A percentile compares a stretch with the other conserved stretches of the same genome.
These are phyloP conservation scores for Drosophila mojavensis DNA, from an alignment of 1,140 invertebrate genomes.

Conservation along the genomic window DNA sequence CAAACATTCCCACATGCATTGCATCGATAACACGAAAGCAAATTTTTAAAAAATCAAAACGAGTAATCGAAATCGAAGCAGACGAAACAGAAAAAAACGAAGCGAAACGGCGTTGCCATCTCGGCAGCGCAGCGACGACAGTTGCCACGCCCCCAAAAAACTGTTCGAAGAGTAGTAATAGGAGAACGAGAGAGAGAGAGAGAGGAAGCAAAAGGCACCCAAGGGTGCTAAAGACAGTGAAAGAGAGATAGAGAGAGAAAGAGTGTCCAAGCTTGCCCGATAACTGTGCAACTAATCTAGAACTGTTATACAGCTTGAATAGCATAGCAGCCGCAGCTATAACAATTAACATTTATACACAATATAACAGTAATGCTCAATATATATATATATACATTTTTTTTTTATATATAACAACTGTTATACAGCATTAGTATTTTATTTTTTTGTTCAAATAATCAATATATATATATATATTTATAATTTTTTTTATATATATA, in stretches of 20 bases:
- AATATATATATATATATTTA: slow-evolving; percentile 6
- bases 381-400: slow-evolving; percentile 1
- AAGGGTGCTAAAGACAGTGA: neutral
- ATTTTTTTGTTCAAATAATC: slow-evolving; percentile 18
- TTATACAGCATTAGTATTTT: slow-evolving; percentile 43
- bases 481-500: slow-evolving; percentile 9
- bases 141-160: slow-evolving; percentile 2
- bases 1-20: slow-evolving; percentile 36
- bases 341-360: slow-evolving; percentile 24
- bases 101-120: slow-evolving; percentile 28
- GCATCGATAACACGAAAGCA: neutral
- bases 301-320: slow-evolving; percentile 15
- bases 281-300: slow-evolving; percentile 3
- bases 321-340: slow-evolving; percentile 2
- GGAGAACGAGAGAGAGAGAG: slow-evolving; percentile 6
- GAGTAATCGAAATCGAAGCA: slow-evolving; percentile 19
- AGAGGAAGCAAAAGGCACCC: neutral
- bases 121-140: slow-evolving; percentile 26
- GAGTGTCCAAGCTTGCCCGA: slow-evolving; percentile 18
- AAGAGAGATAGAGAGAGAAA: slow-evolving; percentile 1
- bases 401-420: slow-evolving; percentile 31
- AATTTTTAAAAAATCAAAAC: slow-evolving; percentile 6
- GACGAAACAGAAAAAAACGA: slow-evolving; percentile 15
- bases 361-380: slow-evolving; percentile 55
- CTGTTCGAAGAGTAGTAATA: slow-evolving; percentile 33